Evolutionary conservation across 2,113 vertebrate genomes (phyloP), one percentile per base, ranked within the genome.

Genomic region (Proteles cristata): DNA sequence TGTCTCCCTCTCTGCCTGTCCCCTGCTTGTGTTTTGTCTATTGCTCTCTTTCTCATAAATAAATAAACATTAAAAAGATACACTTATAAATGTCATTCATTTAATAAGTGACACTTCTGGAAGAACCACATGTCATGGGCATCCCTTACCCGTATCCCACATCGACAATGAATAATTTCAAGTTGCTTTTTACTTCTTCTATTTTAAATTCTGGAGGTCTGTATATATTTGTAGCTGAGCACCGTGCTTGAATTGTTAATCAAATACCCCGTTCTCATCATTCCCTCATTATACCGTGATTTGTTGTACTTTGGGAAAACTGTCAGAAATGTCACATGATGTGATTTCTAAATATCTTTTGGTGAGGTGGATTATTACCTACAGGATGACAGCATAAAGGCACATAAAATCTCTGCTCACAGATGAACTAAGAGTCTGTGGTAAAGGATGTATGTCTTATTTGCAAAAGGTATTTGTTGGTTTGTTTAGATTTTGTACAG

Each of bases 241-340:
- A 74, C 0, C 55, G 71, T 33, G 14, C 17, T 77, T 94, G 21
- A 76, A 43, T 77, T 91, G n/a, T 65, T 91, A 71, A 93, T 65
- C 48, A 71, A 1, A 8, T 25, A 53, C n/a, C 11, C 7, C 3
- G 23, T 88, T 77, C 35, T 91, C 39, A 69, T 68, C 23, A 89
- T 92, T 79, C 25, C 39, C 1, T 94, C 26, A 94, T 93, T 92
- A 73, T 16, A 48, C 14, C 43, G 3, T 48, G 39, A 90, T 79
- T 63, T 93, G 16, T 43, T 90, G 45, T 71, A 66, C 61, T 21
- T 45, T 81, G 65, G 5, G 28, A 68, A 91, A 82, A 8, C 25
- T 86, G 48, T 89, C 61, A 94, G 68, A 94, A 93, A 89, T 90
- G 53, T 50, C 26, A 76, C 16, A 73, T 79, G 91, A 61, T 39